phyloP scores from a whole-genome alignment of 2,113 vertebrate genomes.

The Osmerus mordax region DNA sequence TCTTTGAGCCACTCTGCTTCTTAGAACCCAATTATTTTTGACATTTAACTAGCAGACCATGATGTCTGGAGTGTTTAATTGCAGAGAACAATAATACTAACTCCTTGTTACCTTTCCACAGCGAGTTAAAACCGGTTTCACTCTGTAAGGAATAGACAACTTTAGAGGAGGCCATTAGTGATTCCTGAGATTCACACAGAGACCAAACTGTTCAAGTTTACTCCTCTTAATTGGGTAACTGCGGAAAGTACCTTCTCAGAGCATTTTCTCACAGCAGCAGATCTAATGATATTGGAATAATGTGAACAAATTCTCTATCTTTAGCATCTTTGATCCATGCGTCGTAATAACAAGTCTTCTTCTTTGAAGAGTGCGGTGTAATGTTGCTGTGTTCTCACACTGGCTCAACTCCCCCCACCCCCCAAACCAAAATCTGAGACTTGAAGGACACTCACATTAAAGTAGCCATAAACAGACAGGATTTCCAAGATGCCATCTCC shows the following conservation, averaged over 20 bases:
- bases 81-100: slow-evolving; percentile 7
- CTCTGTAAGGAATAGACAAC: neutral
- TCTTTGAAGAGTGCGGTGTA: neutral
- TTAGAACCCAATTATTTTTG: slow-evolving; percentile 27
- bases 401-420: too few species aligned
- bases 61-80: slow-evolving; percentile 7
- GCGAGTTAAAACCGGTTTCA: neutral
- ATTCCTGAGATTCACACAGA: neutral
- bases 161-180: neutral
- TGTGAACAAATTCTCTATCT: neutral
- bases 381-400: too few species aligned
- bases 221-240: slow-evolving; percentile 19
- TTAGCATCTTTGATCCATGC: neutral
- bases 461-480: slow-evolving; percentile 1
- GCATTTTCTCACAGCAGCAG: neutral
- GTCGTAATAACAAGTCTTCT: neutral
- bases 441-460: neutral
- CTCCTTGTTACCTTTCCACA: slow-evolving; percentile 1
- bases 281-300: neutral
- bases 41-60: slow-evolving; percentile 10
- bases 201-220: neutral
- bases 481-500: neutral
- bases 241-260: neutral
- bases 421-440: neutral
- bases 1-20: neutral